These are phyloP conservation scores for Scomber japonicus DNA, from an alignment of 2,113 vertebrate species.

Conservation along the genomic window DNA sequence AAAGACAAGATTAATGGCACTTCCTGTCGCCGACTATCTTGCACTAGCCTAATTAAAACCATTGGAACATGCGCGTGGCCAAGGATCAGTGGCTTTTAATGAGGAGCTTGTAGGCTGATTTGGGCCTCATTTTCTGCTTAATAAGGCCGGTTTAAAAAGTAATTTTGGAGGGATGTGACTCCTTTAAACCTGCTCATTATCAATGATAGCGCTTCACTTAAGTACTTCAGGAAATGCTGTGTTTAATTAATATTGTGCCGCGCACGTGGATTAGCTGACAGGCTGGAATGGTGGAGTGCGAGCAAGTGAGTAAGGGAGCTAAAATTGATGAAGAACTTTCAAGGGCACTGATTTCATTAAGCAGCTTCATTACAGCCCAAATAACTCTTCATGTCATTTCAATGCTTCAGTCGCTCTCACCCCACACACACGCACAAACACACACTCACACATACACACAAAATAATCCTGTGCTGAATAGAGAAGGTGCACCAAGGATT, in stretches of 20 bases:
- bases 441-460: conserved; percentile 24
- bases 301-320: conserved; percentile 77
- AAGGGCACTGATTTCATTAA: conserved; percentile 95
- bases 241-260: conserved; percentile 92
- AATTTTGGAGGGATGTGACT: conserved; percentile 91
- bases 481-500: conserved; percentile 27
- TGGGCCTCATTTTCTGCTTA: conserved; percentile 96
- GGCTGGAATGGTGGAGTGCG: conserved; percentile 76
- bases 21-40: conserved; percentile 89
- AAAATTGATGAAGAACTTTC: conserved; percentile 93
- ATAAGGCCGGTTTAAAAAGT: conserved; percentile 95
- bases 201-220: conserved; percentile 90
- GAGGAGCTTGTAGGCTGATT: conserved; percentile 94
- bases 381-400: conserved; percentile 88
- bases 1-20: conserved; percentile 94
- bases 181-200: conserved; percentile 94
- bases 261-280: conserved; percentile 89
- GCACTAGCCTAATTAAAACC: conserved; percentile 93
- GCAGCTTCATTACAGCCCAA: conserved; percentile 88
- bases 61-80: conserved; percentile 89
- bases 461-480: conserved; percentile 24
- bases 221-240: conserved; percentile 90
- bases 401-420: conserved; percentile 65
- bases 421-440: conserved; percentile 35
- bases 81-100: conserved; percentile 95